Evolutionary conservation across 2,113 vertebrate species (phyloP).

Genomic region (Scartelaos histophorus): DNA sequence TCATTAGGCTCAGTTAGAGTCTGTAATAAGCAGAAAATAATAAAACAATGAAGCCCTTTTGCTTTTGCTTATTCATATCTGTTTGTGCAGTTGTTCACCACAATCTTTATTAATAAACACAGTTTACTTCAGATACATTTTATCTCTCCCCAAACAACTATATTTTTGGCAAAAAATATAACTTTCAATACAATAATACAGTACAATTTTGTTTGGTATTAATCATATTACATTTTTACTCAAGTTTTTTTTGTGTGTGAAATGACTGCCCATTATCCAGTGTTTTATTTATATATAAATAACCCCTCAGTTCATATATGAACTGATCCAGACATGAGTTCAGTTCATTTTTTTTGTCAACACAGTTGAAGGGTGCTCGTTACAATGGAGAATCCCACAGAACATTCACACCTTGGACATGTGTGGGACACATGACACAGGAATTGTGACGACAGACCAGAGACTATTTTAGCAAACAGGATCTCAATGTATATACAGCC

Average conservation of each 20-base stretch:
- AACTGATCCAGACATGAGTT: background rate
- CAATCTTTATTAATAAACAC: too few species aligned
- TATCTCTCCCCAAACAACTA: too few species aligned
- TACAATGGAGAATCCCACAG: constrained; percentile 20
- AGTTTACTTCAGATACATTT: too few species aligned
- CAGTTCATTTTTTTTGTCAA: background rate
- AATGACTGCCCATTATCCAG: background rate
- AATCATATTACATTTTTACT: too few species aligned
- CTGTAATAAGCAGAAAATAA: background rate
- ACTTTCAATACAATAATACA: too few species aligned
- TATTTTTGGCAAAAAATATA: too few species aligned
- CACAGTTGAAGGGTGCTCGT: constrained; percentile 10
- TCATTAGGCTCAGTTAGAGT: background rate
- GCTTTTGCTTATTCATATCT: background rate
- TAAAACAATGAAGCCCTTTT: background rate
- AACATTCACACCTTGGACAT: constrained; percentile 50
- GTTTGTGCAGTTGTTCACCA: background rate
- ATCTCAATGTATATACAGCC: constrained; percentile 68
- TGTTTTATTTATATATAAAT: background rate
- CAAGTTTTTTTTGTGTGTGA: too few species aligned
- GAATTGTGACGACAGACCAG: constrained; percentile 57
- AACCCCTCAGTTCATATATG: too few species aligned
- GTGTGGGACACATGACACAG: constrained; percentile 26
- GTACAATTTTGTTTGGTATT: too few species aligned
- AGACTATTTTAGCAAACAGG: constrained; percentile 73